Evolutionary conservation across 2,797 vertebrate species (phyloP), one percentile per base, ranked within the genome.

Genomic region (Poecilia picta): DNA sequence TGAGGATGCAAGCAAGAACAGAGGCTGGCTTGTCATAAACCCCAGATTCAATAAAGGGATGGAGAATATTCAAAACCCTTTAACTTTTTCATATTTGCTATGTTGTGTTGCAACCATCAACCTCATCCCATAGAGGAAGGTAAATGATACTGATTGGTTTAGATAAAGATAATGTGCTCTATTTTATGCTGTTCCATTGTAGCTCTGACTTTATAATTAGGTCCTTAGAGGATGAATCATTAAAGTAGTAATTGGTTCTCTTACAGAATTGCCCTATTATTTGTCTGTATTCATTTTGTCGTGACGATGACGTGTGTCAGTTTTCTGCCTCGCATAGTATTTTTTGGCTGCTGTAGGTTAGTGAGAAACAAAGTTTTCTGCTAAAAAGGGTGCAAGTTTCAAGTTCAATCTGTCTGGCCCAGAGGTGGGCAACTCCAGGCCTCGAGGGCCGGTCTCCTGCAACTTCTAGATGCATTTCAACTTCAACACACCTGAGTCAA

Each of bases 31-130:
- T 84, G 76, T 86, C 75, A 84, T 85, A 62, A 80, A 86, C 78
- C 85, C 68, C 81, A 78, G 80, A 78, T 80, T 80, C 78, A 80
- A 79, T 90, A 88, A 92, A 91, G 77, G 85, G 88, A 89, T 85
- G 84, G 12, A 16, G 68, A n/a, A 43, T 6, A 45, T 23, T 25
- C 2, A n/a, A 43, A 12, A 70, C 39, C 5, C 8, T 70, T 23
- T 25, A 25, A n/a, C 20, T n/a, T 43, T 43, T 70, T 43, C 31
- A 25, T 39, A 70, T 41, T 13, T 70, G 23, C 66, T 25, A 13
- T 8, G 5, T 70, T 25, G 25, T 8, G 5, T 70, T 41, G 10
- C 8, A 70, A 70, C 20, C 66, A 70, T 41, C 41, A 70, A 43
- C 3, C 10, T 39, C 66, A 7, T 66, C 36, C 3, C 15, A 20